Base-by-base conservation (phyloP, 2,113 vertebrate genomes). In the Jacana jacana region DNA sequence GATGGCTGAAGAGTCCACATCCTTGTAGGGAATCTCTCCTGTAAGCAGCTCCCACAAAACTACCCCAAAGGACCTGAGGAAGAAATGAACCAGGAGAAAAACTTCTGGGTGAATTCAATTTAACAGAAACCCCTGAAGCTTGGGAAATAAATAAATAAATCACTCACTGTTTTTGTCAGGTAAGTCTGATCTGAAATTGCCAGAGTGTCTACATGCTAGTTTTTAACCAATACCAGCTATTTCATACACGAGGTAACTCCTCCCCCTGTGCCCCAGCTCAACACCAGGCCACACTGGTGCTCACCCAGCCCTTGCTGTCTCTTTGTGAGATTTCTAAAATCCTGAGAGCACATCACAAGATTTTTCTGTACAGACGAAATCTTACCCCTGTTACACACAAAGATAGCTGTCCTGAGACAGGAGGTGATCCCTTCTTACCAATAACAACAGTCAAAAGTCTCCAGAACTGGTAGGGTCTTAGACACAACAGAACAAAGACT, bases 1-100 rank as follows among this genome's bases (percentile, higher is more conserved):
- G 80, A 99, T 99, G 97, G 99, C 99, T 0, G 99, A 99, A 11
- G 99, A 99, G 95, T 99, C 99, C 37, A 99, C 99, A 0, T 99
- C 99, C 96, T 99, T 99, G 96, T 99, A 99, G 17, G 99, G 99
- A 93, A 99, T 99, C 97, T 99, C 99, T 88, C 99, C 99, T 0
- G 99, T 99, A 49, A 99, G 98, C 84, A 99, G 97, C 93, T 99
- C 99, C 99, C 99, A 99, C 84, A 99, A 97, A 85, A 99, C 99
- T 28, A 99, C 99, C 11, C 99, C 99, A 89, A 99, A 99, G 0
- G 99, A 99, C 99, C 99, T 99, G 78, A 15, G 3, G 31, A 8
- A 88, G 68, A 69, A 73, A 83, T 18, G 91, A 17, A 72, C 7
- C 57, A 76, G 31, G 52, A 79, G 17, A 80, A 85, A 86, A 30